Conservation (phyloP, 2,888 invertebrate genomes). For the Lasiommata megera region DNA sequence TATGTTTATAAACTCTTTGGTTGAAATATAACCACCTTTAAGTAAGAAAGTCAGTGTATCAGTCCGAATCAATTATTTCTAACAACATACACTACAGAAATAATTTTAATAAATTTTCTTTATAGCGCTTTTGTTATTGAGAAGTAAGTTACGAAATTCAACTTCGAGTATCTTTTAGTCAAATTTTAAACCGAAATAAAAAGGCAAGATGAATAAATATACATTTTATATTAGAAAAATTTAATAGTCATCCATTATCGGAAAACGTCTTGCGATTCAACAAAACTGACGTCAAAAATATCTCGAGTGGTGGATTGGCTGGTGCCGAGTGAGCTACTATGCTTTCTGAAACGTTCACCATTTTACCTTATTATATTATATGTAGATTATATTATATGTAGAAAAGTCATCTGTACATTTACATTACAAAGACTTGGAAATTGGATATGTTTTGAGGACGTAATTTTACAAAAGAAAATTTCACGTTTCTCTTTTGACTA, state of each 20-base stretch:
- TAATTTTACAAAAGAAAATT: not conserved
- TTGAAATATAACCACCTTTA: no score
- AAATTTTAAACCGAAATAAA: no score
- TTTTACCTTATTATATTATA: constrained; percentile 69
- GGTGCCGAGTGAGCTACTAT: constrained; percentile 48
- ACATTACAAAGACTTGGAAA: not conserved
- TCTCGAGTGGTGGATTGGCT: constrained; percentile 48
- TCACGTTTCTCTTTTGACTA: no score
- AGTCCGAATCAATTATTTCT: no score
- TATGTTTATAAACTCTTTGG: no score
- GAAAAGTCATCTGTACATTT: not conserved
- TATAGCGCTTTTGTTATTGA: no score
- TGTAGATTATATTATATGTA: not conserved
- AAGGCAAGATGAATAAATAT: not conserved
- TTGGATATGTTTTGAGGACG: not conserved
- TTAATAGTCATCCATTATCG: constrained; percentile 36
- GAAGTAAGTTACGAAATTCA: no score
- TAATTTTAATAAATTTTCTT: no score
- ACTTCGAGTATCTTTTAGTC: no score
- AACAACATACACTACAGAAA: no score
- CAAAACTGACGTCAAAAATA: constrained; percentile 53
- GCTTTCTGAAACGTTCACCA: constrained; percentile 65
- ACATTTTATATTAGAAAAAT: constrained; percentile 7
- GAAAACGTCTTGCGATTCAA: constrained; percentile 40
- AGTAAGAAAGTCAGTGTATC: no score